Evolutionary conservation across 2,888 invertebrate species (phyloP).

Genomic region (Macrosiphum euphorbiae): DNA sequence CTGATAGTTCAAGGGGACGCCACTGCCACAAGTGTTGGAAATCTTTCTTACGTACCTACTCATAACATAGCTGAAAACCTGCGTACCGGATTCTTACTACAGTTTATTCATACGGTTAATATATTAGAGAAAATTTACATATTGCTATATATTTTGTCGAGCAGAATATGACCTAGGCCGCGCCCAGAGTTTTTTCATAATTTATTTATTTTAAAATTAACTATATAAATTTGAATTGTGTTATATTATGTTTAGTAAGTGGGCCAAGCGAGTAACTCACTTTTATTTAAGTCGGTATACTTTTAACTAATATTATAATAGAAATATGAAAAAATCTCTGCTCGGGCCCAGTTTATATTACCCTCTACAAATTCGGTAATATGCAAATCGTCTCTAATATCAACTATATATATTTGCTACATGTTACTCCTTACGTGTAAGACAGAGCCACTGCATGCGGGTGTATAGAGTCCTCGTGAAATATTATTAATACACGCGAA

Average conservation of each 20-base stretch:
- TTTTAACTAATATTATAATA: no score
- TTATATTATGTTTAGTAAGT: no score
- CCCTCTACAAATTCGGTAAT: not conserved
- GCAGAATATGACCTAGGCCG: not conserved
- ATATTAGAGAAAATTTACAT: not conserved
- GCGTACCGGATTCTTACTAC: not conserved
- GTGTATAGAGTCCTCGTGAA: not conserved
- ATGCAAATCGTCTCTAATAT: not conserved
- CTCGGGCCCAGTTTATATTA: not conserved
- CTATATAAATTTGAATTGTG: not conserved
- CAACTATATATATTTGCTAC: not conserved
- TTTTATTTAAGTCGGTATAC: no score
- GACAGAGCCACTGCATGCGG: not conserved
- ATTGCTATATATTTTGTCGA: not conserved
- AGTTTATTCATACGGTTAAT: not conserved
- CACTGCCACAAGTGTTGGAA: not conserved
- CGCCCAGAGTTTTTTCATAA: not conserved
- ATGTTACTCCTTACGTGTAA: not conserved
- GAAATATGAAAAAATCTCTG: not conserved
- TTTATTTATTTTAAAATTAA: not conserved
- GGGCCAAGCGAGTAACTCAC: no score
- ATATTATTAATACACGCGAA: not conserved
- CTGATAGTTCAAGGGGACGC: no score
- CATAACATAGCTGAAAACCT: not conserved
- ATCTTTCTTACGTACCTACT: not conserved